phyloP scores from a whole-genome alignment of 1,140 invertebrate species.

The Drosophila takahashii region DNA sequence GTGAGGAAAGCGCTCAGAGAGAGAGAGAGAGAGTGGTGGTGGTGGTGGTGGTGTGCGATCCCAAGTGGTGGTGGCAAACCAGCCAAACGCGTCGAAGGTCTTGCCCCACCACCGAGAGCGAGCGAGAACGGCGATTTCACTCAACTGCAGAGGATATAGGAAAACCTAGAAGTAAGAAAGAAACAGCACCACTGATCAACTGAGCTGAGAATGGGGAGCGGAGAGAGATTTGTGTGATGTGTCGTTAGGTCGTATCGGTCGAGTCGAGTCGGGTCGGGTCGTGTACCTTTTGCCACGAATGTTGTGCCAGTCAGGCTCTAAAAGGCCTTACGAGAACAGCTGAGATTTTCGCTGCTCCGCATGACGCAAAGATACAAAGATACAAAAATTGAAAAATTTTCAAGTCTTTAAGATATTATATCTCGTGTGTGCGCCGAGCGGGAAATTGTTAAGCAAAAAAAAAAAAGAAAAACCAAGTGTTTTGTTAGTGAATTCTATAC shows the following conservation, averaged over 20 bases:
- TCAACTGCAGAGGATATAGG: conserved; percentile 41
- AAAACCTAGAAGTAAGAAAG: conserved; percentile 22
- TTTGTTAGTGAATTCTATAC: conserved; percentile 19
- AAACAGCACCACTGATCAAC: conserved; percentile 32
- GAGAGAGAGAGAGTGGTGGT: conserved; percentile 25
- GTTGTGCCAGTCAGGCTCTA: conserved; percentile 85
- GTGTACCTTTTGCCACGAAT: conserved; percentile 85
- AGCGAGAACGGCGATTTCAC: conserved; percentile 62
- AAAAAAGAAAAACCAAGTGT: conserved; percentile 38
- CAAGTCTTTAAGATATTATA: conserved; percentile 35
- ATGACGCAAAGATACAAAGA: conserved; percentile 68
- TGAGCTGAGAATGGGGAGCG: conserved; percentile 69
- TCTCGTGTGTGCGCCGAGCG: conserved; percentile 42
- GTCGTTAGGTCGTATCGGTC: conserved; percentile 85
- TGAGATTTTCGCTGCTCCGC: conserved; percentile 84
- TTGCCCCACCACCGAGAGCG: conserved; percentile 67
- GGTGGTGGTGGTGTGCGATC: conserved; percentile 5
- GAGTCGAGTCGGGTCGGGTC: conserved; percentile 85
- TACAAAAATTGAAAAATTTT: conserved; percentile 58
- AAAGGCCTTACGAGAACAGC: conserved; percentile 85
- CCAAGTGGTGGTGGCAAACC: conserved; percentile 64
- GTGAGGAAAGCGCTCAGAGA: conserved; percentile 11
- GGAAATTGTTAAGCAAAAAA: conserved; percentile 31
- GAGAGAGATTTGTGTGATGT: conserved; percentile 84
- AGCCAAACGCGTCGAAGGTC: conserved; percentile 84